Evolutionary conservation across 2,113 vertebrate species (phyloP).

Genomic region (Carollia perspicillata): DNA sequence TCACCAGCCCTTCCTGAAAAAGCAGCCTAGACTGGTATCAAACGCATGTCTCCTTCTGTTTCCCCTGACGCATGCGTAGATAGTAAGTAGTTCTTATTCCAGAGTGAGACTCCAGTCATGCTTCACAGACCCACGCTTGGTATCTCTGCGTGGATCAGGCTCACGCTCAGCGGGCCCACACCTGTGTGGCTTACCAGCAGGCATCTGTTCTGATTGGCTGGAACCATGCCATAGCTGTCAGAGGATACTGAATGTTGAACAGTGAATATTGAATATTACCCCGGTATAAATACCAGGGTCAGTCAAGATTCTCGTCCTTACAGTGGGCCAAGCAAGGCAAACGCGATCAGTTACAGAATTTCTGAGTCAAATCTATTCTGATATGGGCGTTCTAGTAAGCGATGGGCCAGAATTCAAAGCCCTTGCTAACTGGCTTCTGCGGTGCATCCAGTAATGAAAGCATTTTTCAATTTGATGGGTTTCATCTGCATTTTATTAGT

Average conservation of each 20-base stretch:
- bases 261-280: not conserved
- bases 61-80: accelerated
- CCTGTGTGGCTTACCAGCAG: not conserved
- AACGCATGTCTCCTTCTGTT: not conserved
- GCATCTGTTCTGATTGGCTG: not conserved
- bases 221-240: accelerated
- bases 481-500: conserved; percentile 77
- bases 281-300: not conserved
- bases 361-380: not conserved
- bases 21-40: no score
- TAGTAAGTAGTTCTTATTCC: not conserved
- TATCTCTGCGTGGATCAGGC: not conserved
- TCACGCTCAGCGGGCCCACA: no score
- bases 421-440: not conserved
- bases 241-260: not conserved
- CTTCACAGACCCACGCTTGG: not conserved
- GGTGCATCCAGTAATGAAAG: conserved; percentile 60
- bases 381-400: not conserved
- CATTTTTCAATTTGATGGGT: conserved; percentile 74
- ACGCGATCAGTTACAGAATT: not conserved
- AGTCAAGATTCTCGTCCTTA: not conserved
- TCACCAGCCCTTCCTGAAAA: not conserved
- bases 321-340: not conserved
- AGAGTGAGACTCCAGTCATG: not conserved
- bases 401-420: not conserved